phyloP scores from a whole-genome alignment of 2,797 vertebrate genomes.

The Heteromormyrus szaboi region DNA sequence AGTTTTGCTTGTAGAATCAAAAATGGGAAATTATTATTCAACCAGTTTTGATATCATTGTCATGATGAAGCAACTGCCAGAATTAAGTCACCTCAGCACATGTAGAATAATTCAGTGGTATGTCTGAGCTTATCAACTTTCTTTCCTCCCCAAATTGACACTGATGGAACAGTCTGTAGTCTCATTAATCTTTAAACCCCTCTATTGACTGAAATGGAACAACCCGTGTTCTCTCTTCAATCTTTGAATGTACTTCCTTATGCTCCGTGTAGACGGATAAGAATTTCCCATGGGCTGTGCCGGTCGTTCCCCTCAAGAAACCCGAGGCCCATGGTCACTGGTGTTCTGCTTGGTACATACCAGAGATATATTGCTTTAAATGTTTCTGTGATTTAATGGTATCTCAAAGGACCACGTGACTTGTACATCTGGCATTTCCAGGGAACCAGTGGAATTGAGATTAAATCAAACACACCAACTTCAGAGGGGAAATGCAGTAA shows the following conservation, averaged over 20 bases:
- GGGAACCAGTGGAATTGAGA: background rate
- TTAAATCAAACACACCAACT: background rate
- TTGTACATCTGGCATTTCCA: background rate
- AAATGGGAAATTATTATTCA: background rate
- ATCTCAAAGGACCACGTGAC: background rate
- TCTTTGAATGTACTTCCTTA: background rate
- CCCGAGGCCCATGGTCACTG: background rate
- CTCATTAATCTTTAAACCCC: conserved; percentile 3
- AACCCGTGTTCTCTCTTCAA: background rate
- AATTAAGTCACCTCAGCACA: background rate
- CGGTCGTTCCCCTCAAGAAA: too few species aligned
- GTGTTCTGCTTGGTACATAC: background rate
- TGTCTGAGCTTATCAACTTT: background rate
- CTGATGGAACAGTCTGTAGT: background rate
- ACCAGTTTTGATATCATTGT: background rate
- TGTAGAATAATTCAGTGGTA: background rate
- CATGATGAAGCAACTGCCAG: background rate
- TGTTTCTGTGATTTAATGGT: background rate
- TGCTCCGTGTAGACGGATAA: background rate
- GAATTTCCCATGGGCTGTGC: background rate
- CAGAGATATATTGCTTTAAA: background rate
- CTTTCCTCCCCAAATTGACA: background rate
- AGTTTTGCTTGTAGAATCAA: background rate
- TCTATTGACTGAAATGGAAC: background rate
- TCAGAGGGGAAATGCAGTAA: background rate